phyloP scores from a whole-genome alignment of 2,797 vertebrate species.

The Phataginus tricuspis region DNA sequence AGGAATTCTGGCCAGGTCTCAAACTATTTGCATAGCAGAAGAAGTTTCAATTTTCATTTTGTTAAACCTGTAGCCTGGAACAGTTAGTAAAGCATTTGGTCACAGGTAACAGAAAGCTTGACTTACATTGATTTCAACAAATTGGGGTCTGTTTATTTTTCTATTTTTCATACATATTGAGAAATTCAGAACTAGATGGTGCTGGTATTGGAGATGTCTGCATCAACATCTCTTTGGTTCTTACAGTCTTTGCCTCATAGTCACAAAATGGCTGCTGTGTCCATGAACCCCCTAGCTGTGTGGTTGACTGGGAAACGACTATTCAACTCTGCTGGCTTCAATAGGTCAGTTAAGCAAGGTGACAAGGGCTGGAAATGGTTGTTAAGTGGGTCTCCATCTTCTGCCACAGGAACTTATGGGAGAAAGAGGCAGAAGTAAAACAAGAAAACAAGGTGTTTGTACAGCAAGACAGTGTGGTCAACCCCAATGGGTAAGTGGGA shows the following conservation, averaged over 20 bases:
- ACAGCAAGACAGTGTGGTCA: background rate
- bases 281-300: background rate
- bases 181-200: background rate
- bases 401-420: background rate
- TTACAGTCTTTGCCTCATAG: background rate
- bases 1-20: background rate
- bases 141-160: background rate
- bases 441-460: background rate
- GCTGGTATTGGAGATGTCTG: background rate
- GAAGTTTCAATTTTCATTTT: background rate
- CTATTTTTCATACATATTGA: background rate
- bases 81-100: background rate
- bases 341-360: background rate
- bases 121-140: background rate
- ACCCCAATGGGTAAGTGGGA: background rate
- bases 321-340: background rate
- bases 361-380: background rate
- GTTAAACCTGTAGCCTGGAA: background rate
- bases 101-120: background rate
- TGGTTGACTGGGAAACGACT: background rate
- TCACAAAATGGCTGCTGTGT: slow-evolving; percentile 19
- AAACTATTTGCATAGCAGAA: background rate
- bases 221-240: background rate
- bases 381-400: background rate
- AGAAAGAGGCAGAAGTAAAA: background rate